Base-by-base conservation (phyloP, 1,140 invertebrate species). In the Archivesica marissinica region DNA sequence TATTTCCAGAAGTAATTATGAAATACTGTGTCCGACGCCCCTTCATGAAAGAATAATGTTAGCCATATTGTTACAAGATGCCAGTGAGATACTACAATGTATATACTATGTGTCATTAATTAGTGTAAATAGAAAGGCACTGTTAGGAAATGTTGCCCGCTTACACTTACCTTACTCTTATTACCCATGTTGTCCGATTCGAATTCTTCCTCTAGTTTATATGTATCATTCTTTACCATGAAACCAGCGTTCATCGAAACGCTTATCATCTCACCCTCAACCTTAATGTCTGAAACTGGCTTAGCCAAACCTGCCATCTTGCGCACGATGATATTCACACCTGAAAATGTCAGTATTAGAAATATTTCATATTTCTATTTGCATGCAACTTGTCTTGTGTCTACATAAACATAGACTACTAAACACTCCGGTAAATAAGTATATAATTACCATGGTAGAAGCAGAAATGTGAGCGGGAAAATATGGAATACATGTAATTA, bases 161-260 rank as follows among this genome's bases (percentile, higher is more conserved):
- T 38, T 38, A 13, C 25, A n/a, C 28, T 50, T 68, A 88, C 87
- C 70, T 84, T 86, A 41, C 80, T 80, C 52, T 86, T 84, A 4
- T 11, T 76, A 0, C 80, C 80, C 30, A 80, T 28, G 25, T 75
- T 50, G 30, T 86, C 85, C 15, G 81, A 66, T 41, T 86, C 84
- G 28, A 75, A 86, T 39, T 88, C 84, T 38, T 86, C 80, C n/a
- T 50, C 81, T 2, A 88, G 56, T 35, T 64, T 74, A 52, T 86
- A 88, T 7, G 35, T 56, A 33, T 83, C 80, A 0, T 54, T 30
- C 35, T 78, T 84, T n/a, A 39, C 61, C 68, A 79, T 79, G 2
- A 88, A 77, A 2, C 76, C 76, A 44, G 85, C 79, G 38, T 88
- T 83, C 68, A 86, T 54, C 61, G 75, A n/a, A 35, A 88, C 75